These are phyloP conservation scores for Stomatorhinus ivindoensis DNA, from an alignment of 2,113 vertebrate genomes.

Conservation along the genomic window DNA sequence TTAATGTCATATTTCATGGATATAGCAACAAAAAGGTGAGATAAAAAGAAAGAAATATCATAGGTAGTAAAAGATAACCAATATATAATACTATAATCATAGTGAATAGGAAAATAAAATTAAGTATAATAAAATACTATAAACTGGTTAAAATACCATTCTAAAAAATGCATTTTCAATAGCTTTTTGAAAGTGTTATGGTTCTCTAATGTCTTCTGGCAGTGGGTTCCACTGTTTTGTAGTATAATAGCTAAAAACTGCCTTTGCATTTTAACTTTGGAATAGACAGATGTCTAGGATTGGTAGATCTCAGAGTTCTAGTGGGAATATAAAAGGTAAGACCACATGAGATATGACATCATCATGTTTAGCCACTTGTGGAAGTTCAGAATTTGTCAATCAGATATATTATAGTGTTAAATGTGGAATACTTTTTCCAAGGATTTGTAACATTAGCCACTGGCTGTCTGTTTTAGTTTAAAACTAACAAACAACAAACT, in stretches of 20 bases:
- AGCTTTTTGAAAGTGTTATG: not conserved
- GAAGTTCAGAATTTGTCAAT: not conserved
- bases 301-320: not conserved
- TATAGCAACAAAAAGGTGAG: not conserved
- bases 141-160: not conserved
- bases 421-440: not conserved
- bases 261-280: not conserved
- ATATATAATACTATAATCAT: not conserved
- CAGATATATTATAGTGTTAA: not conserved
- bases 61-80: not conserved
- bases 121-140: not conserved
- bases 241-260: not conserved
- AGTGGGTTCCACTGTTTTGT: not conserved
- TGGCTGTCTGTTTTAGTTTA: constrained; percentile 3
- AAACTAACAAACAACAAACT: not conserved
- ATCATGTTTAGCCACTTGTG: not conserved
- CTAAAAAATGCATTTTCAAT: not conserved
- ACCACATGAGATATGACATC: not conserved
- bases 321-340: not conserved
- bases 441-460: not conserved
- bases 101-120: not conserved
- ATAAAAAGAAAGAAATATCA: not conserved
- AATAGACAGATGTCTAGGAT: not conserved
- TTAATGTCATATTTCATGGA: not conserved
- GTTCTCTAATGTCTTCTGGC: not conserved